Evolutionary conservation across 2,888 invertebrate genomes (phyloP).

Genomic region (Pogonocherus hispidulus): DNA sequence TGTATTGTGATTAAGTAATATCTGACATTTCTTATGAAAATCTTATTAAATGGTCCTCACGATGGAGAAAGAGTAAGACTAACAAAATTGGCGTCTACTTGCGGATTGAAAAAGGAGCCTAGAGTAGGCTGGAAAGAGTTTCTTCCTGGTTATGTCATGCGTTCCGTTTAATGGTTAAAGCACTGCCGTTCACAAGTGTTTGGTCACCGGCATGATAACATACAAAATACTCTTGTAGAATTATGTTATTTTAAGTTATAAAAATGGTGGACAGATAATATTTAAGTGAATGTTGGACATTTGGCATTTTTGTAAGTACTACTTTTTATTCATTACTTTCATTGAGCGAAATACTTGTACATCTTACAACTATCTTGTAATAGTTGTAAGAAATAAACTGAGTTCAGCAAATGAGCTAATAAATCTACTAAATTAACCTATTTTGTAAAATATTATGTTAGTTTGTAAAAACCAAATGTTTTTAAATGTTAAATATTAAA

Average conservation of each 20-base stretch:
- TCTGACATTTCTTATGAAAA: neutral
- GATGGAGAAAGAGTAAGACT: slow-evolving; percentile 6
- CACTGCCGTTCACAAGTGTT: slow-evolving; percentile 19
- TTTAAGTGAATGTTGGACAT: neutral
- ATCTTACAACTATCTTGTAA: too few relatives aligned
- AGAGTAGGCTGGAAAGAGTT: slow-evolving; percentile 24
- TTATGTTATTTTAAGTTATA: neutral
- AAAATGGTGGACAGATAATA: slow-evolving; percentile 32
- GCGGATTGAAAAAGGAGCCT: slow-evolving; percentile 9
- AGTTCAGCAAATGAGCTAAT: too few relatives aligned
- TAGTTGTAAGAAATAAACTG: too few relatives aligned
- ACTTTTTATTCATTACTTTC: neutral
- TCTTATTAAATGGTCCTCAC: neutral
- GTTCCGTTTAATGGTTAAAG: slow-evolving; percentile 26
- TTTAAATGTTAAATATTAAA: too few relatives aligned
- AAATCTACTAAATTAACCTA: too few relatives aligned
- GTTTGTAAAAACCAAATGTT: too few relatives aligned
- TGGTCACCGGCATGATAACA: slow-evolving; percentile 16
- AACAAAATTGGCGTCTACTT: neutral
- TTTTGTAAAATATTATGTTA: too few relatives aligned
- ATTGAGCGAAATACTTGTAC: neutral
- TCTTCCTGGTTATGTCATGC: slow-evolving; percentile 25
- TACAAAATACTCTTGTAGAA: neutral
- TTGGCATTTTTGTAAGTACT: slow-evolving; percentile 1
- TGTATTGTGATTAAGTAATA: neutral